Base-by-base conservation (phyloP, 2,888 invertebrate species). In the Sclerodermus sp. region DNA sequence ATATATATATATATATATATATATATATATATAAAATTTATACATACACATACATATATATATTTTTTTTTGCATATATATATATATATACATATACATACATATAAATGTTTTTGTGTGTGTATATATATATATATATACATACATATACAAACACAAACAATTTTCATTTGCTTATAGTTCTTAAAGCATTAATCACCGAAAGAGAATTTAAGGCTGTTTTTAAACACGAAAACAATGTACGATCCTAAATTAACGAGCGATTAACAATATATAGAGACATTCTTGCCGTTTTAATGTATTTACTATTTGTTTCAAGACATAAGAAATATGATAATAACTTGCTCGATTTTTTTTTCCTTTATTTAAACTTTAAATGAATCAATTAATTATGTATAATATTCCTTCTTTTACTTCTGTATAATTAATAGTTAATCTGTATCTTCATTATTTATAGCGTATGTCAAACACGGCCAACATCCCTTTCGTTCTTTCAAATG, bases 291-390 rank as follows among this genome's bases (percentile, higher is more conserved):
- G 23, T 23, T 23, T 23, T 23, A 5, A 5, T 23, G 23, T 23
- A 5, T 23, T 23, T 5, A 23, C 23, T 4, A 12, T 34, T 47
- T 54, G 52, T 60, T 53, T 48, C 51, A 58, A 63, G 56, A 68
- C 57, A 58, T 63, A 65, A 65, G 64, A 68, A 66, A 67, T 58
- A 64, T 64, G 64, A 58, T 63, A 59, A 62, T 60, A 34, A 34
- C 12, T 49, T 62, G 62, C 55, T 62, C 58, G 47, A 62, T 55
- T 55, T 63, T 58, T 51, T 62, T 55, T 67, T 65, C 54, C 62
- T 74, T 71, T 72, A 71, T 73, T 72, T 62, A 71, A 72, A 71
- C 70, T 72, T 74, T 66, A 64, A 74, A 70, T 67, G 67, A 72
- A 68, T 67, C 61, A 70, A 67, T 71, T 64, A 72, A 69, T 66